Conservation (phyloP, 2,113 vertebrate genomes). For the Anolis sagrei region DNA sequence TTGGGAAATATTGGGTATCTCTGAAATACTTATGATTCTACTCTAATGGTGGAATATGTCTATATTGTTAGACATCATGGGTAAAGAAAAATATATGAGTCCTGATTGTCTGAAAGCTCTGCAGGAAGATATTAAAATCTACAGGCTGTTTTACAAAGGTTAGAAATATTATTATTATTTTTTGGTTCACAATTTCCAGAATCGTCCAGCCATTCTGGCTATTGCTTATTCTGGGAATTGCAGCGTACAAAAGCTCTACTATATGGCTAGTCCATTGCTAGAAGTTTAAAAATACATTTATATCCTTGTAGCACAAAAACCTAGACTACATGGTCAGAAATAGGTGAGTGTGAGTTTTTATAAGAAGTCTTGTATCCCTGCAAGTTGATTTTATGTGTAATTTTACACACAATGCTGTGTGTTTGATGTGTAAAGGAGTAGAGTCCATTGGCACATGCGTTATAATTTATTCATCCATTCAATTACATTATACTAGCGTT, state of each 20-base stretch:
- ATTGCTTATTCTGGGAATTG: too few relatives aligned
- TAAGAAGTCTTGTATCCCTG: too few relatives aligned
- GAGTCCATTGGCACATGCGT: background rate
- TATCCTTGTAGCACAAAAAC: background rate
- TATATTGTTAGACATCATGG: background rate
- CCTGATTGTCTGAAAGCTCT: slow-evolving; percentile 1
- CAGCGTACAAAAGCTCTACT: too few relatives aligned
- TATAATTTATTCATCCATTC: background rate
- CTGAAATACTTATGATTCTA: background rate
- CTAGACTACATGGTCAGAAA: too few relatives aligned
- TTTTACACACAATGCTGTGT: background rate
- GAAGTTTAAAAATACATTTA: background rate
- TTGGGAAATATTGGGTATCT: background rate
- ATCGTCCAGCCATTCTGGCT: background rate
- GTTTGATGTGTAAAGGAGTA: background rate
- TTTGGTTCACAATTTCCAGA: too few relatives aligned
- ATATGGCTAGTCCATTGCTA: background rate
- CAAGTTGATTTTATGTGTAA: too few relatives aligned
- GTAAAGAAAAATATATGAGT: slow-evolving; percentile 23
- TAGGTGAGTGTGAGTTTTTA: too few relatives aligned
- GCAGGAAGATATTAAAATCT: background rate
- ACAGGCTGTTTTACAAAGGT: background rate
- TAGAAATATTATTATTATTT: too few relatives aligned
- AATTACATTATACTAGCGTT: background rate
- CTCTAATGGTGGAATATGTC: slow-evolving; percentile 39